phyloP scores from a whole-genome alignment of 2,113 vertebrate species.

The Irena cyanogastra region DNA sequence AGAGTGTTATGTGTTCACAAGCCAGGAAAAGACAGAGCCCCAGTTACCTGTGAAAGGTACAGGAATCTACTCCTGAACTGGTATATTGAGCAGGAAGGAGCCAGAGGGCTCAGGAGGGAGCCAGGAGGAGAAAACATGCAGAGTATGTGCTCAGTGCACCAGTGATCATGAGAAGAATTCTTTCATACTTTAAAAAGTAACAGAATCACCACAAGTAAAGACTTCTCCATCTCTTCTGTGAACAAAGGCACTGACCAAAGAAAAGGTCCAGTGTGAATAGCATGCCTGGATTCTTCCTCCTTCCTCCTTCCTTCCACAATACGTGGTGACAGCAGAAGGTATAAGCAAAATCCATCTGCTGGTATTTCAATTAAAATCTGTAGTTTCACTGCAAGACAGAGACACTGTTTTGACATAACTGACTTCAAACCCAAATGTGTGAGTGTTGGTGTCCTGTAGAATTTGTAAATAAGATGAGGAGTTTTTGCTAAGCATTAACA shows the following conservation, averaged over 20 bases:
- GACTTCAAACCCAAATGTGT: not conserved
- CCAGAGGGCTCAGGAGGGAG: not conserved
- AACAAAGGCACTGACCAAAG: not conserved
- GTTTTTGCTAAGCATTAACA: slow-evolving; percentile 27
- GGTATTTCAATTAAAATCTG: not conserved
- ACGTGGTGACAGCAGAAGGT: not conserved
- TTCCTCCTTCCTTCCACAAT: no score
- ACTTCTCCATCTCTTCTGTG: not conserved
- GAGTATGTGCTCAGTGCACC: not conserved
- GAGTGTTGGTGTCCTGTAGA: not conserved
- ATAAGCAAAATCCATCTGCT: not conserved
- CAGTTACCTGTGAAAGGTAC: not conserved
- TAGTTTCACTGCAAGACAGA: not conserved
- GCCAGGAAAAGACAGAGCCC: not conserved
- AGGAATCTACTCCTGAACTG: not conserved
- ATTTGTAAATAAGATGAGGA: not conserved
- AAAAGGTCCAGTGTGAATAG: not conserved
- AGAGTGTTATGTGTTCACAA: not conserved
- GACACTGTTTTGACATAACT: not conserved
- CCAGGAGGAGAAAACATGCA: not conserved
- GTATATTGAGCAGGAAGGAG: not conserved
- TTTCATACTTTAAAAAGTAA: not conserved
- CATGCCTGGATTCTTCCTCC: not conserved
- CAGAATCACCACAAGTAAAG: not conserved
- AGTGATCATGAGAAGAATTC: not conserved